These are phyloP conservation scores for Muscina levida DNA, from an alignment of 2,888 invertebrate species.

Conservation along the genomic window DNA sequence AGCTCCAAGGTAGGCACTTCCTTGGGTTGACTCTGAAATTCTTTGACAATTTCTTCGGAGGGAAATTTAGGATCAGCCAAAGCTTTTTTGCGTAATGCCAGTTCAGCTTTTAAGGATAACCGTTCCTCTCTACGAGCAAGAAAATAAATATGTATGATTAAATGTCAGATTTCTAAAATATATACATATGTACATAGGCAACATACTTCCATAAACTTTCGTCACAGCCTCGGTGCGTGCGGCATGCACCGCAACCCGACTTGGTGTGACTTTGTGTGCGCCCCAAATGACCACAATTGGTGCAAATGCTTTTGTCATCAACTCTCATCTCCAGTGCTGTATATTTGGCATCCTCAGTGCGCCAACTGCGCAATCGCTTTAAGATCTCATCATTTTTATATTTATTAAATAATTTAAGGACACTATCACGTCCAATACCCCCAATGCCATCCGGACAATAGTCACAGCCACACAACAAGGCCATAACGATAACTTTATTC, in stretches of 20 bases:
- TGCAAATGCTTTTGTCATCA: constrained; percentile 84
- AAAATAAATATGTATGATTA: background rate
- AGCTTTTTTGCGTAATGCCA: constrained; percentile 85
- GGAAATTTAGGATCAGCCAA: constrained; percentile 85
- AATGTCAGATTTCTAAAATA: too few relatives aligned
- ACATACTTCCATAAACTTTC: constrained; percentile 83
- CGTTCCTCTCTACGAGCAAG: constrained; percentile 82
- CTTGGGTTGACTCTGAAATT: constrained; percentile 84
- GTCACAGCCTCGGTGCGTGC: constrained; percentile 83
- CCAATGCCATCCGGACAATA: constrained; percentile 88
- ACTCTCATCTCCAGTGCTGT: constrained; percentile 81
- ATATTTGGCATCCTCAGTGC: constrained; percentile 81
- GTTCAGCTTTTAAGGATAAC: constrained; percentile 84
- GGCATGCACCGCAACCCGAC: constrained; percentile 85
- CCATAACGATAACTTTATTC: constrained; percentile 91
- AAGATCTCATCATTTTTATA: constrained; percentile 84
- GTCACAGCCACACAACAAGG: constrained; percentile 93
- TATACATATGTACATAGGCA: background rate
- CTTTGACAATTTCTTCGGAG: constrained; percentile 86
- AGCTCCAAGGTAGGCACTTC: constrained; percentile 82
- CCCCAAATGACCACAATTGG: constrained; percentile 87
- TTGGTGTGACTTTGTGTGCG: constrained; percentile 83
- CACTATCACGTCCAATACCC: constrained; percentile 89
- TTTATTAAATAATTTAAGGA: constrained; percentile 85
- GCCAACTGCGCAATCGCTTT: constrained; percentile 85